Evolutionary conservation across 1,140 invertebrate genomes (phyloP).

Genomic region (Phymorhynchus buccinoides): DNA sequence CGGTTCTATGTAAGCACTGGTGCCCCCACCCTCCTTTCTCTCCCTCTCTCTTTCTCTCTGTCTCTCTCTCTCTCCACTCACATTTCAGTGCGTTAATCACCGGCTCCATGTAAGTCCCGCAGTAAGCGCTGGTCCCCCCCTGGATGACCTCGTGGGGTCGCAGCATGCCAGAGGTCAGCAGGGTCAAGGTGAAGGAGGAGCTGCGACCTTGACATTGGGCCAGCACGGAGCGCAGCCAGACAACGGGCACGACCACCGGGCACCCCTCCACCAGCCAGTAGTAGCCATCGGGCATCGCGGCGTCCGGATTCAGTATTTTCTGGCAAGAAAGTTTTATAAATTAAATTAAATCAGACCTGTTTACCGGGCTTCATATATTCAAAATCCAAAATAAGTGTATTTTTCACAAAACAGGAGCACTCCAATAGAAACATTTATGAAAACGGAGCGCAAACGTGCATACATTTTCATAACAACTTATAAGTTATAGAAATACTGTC

Average conservation of each 20-base stretch:
- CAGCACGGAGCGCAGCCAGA: conserved; percentile 14
- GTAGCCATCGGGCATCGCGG: conserved; percentile 32
- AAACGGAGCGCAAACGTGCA: no score
- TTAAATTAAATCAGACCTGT: not conserved
- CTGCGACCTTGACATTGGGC: conserved; percentile 5
- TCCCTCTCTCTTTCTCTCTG: no score
- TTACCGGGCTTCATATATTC: not conserved
- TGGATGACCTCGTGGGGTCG: conserved; percentile 36
- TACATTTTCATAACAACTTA: no score
- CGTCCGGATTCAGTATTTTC: conserved; percentile 23
- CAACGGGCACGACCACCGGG: conserved; percentile 13
- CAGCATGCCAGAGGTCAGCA: conserved; percentile 27
- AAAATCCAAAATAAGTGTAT: no score
- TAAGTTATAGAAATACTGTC: no score
- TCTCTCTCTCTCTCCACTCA: no score
- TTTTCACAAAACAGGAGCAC: no score
- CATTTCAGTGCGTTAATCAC: conserved; percentile 38
- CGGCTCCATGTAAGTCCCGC: conserved; percentile 34
- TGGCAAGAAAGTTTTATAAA: not conserved
- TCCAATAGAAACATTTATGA: not conserved
- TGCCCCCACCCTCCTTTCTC: not conserved
- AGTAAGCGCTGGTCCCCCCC: conserved; percentile 37
- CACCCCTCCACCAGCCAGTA: conserved; percentile 32
- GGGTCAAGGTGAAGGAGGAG: conserved; percentile 30
- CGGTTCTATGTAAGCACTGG: no score